A percentile compares a stretch with the other conserved stretches of the same genome.
Evolutionary conservation across 1,140 invertebrate species (phyloP).

Genomic region (Streblospio benedicti): DNA sequence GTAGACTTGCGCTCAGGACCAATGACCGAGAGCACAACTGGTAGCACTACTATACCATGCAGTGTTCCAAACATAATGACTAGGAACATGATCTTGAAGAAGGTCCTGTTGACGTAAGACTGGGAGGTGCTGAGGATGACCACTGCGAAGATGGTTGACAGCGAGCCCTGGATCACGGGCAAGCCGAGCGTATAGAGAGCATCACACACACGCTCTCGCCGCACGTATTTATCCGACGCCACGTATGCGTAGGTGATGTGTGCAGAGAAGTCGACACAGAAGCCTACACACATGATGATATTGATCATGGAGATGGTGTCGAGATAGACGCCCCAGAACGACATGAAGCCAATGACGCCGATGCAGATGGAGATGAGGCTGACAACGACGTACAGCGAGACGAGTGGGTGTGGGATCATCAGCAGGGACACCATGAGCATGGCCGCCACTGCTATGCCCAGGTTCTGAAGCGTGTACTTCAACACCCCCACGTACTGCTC

Average conservation of each 20-base stretch:
- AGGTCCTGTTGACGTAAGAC: constrained; percentile 92
- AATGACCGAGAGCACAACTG: constrained; percentile 70
- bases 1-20: too few species aligned
- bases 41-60: constrained; percentile 83
- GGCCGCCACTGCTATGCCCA: constrained; percentile 77
- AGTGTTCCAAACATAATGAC: constrained; percentile 89
- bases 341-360: constrained; percentile 95
- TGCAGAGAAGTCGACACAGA: constrained; percentile 93
- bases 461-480: constrained; percentile 83
- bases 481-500: constrained; percentile 75
- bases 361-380: constrained; percentile 92
- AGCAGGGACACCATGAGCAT: constrained; percentile 94
- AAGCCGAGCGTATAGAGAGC: constrained; percentile 81
- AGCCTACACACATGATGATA: constrained; percentile 96
- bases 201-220: constrained; percentile 65
- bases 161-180: constrained; percentile 86
- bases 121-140: constrained; percentile 76
- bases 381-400: constrained; percentile 87
- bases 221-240: constrained; percentile 54
- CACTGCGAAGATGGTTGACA: constrained; percentile 86
- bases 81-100: constrained; percentile 97
- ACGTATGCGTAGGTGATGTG: constrained; percentile 96
- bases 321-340: constrained; percentile 85
- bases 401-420: constrained; percentile 88
- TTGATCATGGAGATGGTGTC: constrained; percentile 99